Evolutionary conservation across 1,140 invertebrate species (phyloP).

Genomic region (Drosophila teissieri): DNA sequence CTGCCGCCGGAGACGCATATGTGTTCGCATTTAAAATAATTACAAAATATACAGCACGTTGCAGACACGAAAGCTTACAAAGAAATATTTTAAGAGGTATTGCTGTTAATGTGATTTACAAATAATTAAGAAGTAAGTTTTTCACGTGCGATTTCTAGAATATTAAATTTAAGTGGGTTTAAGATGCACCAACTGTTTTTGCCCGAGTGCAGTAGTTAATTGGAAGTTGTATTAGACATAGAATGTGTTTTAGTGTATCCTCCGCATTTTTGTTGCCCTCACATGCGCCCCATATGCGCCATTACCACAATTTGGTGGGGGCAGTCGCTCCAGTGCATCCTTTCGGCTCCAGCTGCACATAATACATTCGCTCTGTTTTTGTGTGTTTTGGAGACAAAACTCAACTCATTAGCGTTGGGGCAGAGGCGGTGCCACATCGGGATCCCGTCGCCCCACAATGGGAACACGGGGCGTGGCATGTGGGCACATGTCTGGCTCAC

Average conservation of each 20-base stretch:
- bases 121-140: not conserved
- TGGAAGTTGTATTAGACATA: not conserved
- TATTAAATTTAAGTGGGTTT: too few relatives aligned
- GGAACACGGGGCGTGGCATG: slow-evolving; percentile 52
- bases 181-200: not conserved
- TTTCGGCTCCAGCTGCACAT: slow-evolving; percentile 57
- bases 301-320: slow-evolving; percentile 67
- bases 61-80: not conserved
- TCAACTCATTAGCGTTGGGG: slow-evolving; percentile 73
- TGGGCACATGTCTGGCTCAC: slow-evolving; percentile 68
- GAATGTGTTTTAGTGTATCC: not conserved
- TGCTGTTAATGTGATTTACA: not conserved
- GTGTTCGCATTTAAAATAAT: slow-evolving; percentile 61
- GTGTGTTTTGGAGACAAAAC: slow-evolving; percentile 51
- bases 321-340: slow-evolving; percentile 59
- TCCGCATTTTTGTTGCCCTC: not conserved
- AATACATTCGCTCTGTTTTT: slow-evolving; percentile 53
- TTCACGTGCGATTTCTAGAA: too few relatives aligned
- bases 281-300: slow-evolving; percentile 38
- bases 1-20: slow-evolving; percentile 22
- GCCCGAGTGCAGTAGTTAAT: not conserved
- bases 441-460: slow-evolving; percentile 22
- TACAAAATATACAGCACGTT: slow-evolving; percentile 25
- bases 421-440: not conserved
- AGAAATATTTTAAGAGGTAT: not conserved